Conservation (phyloP, 2,888 invertebrate genomes). For the Strigamia maritima region DNA sequence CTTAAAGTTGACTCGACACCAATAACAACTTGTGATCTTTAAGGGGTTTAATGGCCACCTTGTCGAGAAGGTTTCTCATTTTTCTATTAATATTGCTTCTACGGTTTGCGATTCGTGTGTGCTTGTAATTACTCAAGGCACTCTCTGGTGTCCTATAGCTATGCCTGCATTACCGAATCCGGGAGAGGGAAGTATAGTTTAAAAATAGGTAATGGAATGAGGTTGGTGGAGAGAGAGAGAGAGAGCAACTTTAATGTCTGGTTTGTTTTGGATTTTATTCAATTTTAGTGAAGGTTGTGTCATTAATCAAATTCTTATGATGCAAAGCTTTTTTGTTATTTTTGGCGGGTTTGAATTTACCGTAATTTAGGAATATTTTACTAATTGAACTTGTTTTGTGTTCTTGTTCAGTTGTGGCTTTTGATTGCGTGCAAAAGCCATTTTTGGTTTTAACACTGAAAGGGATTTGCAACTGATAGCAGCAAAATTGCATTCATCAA, state of each 20-base stretch:
- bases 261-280: not conserved
- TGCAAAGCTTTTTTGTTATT: too few species aligned
- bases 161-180: not conserved
- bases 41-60: conserved; percentile 11
- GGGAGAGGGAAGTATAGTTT: not conserved
- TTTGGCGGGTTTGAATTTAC: too few species aligned
- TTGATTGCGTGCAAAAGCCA: not conserved
- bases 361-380: not conserved
- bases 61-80: not conserved
- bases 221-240: not conserved
- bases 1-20: conserved; percentile 29
- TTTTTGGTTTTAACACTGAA: conserved; percentile 25
- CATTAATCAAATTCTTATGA: not conserved
- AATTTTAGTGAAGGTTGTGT: not conserved
- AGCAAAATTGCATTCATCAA: conserved; percentile 27
- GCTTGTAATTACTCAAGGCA: conserved; percentile 12
- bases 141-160: not conserved
- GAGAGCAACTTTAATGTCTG: not conserved
- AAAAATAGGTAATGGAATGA: not conserved
- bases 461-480: conserved; percentile 27
- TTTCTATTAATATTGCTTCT: conserved; percentile 5
- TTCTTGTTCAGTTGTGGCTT: not conserved
- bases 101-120: not conserved
- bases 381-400: not conserved
- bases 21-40: not conserved